phyloP scores from a whole-genome alignment of 1,140 invertebrate species.

The Oscheius sp. region DNA sequence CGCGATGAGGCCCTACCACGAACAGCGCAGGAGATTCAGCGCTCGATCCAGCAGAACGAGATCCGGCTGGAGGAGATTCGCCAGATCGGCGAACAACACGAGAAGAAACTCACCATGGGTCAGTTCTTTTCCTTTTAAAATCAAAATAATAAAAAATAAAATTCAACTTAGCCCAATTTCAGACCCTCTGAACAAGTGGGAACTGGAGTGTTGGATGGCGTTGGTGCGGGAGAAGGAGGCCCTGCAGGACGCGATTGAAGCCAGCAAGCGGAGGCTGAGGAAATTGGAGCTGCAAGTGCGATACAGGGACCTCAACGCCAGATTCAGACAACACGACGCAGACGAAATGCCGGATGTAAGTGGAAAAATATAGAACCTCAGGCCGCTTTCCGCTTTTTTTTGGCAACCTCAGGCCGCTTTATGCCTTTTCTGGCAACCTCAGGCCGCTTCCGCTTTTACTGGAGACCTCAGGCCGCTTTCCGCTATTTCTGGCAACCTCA shows the following conservation, averaged over 20 bases:
- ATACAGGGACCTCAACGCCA: neutral
- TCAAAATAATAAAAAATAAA: neutral
- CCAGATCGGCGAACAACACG: conserved; percentile 6
- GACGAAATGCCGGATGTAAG: conserved; percentile 1
- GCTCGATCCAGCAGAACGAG: neutral
- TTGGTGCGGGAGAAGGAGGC: conserved; percentile 3
- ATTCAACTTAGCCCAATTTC: too few species aligned
- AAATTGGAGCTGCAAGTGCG: conserved; percentile 2
- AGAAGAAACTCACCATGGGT: conserved; percentile 1
- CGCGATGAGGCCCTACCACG: neutral
- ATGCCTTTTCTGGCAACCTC: too few species aligned
- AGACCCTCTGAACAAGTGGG: conserved; percentile 1
- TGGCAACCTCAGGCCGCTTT: too few species aligned
- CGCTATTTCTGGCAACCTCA: too few species aligned
- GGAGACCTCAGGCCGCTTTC: too few species aligned
- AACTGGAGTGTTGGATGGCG: conserved; percentile 12
- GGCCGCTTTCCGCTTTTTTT: too few species aligned
- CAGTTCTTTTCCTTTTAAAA: neutral
- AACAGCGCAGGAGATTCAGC: neutral
- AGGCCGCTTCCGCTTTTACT: too few species aligned
- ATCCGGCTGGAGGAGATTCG: conserved; percentile 1
- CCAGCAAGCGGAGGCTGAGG: neutral
- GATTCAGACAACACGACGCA: neutral
- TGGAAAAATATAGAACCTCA: too few species aligned
- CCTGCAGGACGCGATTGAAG: neutral